These are phyloP conservation scores for Linepithema humile DNA, from an alignment of 1,140 invertebrate species.

Conservation along the genomic window DNA sequence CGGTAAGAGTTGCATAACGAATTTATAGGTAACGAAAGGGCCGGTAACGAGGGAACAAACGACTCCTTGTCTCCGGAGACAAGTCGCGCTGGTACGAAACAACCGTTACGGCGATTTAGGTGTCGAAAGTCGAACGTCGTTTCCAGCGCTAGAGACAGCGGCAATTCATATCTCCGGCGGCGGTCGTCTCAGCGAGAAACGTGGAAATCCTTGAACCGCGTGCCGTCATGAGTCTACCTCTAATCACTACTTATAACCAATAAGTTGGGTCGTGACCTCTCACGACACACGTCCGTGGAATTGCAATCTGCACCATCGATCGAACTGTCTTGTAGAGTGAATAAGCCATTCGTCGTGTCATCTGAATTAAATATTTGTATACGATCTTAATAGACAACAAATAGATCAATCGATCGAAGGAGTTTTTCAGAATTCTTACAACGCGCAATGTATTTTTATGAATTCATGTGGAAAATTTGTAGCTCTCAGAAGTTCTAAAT, in stretches of 20 bases:
- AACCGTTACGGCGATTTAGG: conserved; percentile 53
- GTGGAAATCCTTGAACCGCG: conserved; percentile 40
- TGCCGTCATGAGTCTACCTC: background rate
- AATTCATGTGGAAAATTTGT: background rate
- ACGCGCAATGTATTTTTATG: background rate
- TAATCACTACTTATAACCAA: conserved; percentile 50
- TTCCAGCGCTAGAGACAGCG: conserved; percentile 24
- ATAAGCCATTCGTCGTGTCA: conserved; percentile 14
- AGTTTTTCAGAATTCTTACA: background rate
- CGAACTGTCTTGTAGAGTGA: background rate
- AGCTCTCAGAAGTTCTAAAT: background rate
- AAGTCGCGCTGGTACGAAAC: conserved; percentile 43
- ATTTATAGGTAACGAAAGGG: conserved; percentile 55
- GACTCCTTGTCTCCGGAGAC: conserved; percentile 48
- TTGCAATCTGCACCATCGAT: conserved; percentile 27
- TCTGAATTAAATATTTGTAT: background rate
- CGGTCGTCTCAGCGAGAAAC: conserved; percentile 18
- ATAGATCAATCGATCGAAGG: background rate
- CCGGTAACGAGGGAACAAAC: conserved; percentile 52
- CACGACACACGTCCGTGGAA: conserved; percentile 32
- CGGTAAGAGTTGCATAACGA: conserved; percentile 47
- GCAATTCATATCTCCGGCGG: conserved; percentile 22
- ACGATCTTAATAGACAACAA: background rate
- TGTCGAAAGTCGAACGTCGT: conserved; percentile 49
- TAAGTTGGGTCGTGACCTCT: conserved; percentile 18